phyloP scores from a whole-genome alignment of 1,140 invertebrate species.

The Agraylea sexmaculata region DNA sequence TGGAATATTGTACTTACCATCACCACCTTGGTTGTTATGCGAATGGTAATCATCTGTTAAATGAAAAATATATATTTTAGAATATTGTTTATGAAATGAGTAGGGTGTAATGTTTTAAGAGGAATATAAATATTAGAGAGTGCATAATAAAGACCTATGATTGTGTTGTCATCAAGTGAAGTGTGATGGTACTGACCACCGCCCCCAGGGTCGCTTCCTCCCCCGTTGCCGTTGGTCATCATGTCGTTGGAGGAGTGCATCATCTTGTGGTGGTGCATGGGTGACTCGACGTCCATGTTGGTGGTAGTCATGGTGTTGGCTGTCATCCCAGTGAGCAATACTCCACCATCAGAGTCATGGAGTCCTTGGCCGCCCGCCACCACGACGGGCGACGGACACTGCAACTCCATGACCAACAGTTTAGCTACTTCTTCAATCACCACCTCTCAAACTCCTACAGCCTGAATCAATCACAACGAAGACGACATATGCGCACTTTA shows the following conservation, averaged over 20 bases:
- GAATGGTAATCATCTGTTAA: conserved; percentile 22
- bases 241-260: conserved; percentile 12
- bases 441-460: too few species aligned
- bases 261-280: conserved; percentile 20
- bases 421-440: too few species aligned
- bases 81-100: background rate
- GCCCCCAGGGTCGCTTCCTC: conserved; percentile 17
- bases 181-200: conserved; percentile 16
- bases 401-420: conserved; percentile 16
- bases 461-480: too few species aligned
- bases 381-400: conserved; percentile 18
- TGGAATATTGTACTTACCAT: conserved; percentile 13
- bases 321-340: too few species aligned
- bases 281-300: conserved; percentile 14
- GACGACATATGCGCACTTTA: too few species aligned
- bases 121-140: background rate
- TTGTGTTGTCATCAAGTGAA: background rate
- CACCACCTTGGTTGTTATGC: conserved; percentile 19
- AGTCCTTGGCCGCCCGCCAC: conserved; percentile 2
- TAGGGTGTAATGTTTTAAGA: conserved; percentile 1
- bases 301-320: conserved; percentile 9
- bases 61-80: conserved; percentile 10
- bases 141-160: conserved; percentile 2
- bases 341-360: background rate
- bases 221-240: conserved; percentile 14